Evolutionary conservation across 2,797 vertebrate genomes (phyloP), one percentile per base, ranked within the genome.

Genomic region (Clamator glandarius): DNA sequence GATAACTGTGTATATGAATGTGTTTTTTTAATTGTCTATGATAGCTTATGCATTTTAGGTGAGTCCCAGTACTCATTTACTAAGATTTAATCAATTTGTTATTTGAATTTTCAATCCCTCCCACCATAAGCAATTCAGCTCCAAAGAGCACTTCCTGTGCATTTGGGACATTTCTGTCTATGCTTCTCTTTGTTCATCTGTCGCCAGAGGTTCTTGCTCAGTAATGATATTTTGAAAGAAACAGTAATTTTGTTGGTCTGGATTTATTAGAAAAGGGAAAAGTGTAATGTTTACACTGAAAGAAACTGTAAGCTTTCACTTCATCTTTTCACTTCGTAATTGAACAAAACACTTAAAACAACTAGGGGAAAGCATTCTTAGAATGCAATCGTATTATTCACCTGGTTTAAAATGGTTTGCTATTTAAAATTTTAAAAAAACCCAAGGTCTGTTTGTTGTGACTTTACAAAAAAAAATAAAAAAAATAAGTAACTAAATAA

Each of bases 21-120:
- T 97, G 4, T 5, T 20, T 94, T 96, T 96, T 96, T 89, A 97
- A 95, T 96, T 96, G 97, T 98, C 97, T 97, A 96, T 64, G 64
- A 96, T 98, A 98, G 97, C 91, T 97, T 97, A 97, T 17, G 61
- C 95, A 85, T 96, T 97, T 97, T 98, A 98, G 97, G 95, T 97
- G 96, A 95, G 92, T 97, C 96, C 89, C 31, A 33, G 52, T 96
- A 97, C 90, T 95, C 92, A 94, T 96, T 97, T 96, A 91, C 91
- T 96, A 97, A 97, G 95, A 97, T 92, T 96, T 95, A 97, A 95
- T 97, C 85, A 94, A 92, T 97, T 97, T 97, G 69, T 96, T 97
- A 97, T 97, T 95, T 95, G 86, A 96, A 95, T 95, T 95, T 96
- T 91, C 92, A 90, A 51, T 77, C 91, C 86, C 46, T 84, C 81